A percentile compares a stretch with the other conserved stretches of the same genome.
phyloP scores from a whole-genome alignment of 2,888 invertebrate genomes.

The Archips crataeganus region DNA sequence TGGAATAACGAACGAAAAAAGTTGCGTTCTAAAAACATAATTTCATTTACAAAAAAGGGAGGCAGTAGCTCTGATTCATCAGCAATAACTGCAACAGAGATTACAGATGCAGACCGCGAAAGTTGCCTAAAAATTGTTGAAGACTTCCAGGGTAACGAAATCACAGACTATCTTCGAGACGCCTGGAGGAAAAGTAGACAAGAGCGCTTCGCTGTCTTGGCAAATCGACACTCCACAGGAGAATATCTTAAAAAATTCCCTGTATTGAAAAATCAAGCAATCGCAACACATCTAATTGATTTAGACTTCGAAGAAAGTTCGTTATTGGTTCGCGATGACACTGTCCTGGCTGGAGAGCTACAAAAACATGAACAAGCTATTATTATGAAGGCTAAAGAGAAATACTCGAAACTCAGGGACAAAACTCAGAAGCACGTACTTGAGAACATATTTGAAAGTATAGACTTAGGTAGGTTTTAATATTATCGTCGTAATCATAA shows the following conservation, averaged over 20 bases:
- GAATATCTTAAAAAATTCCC: neutral
- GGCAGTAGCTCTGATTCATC: conserved; percentile 3
- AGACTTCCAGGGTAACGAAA: neutral
- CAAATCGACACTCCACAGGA: neutral
- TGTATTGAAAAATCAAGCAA: conserved; percentile 1
- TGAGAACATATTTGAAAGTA: no score
- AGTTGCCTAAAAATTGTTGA: conserved; percentile 2
- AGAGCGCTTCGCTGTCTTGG: neutral
- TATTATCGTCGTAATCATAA: no score
- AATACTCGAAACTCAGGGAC: neutral
- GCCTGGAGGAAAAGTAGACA: neutral
- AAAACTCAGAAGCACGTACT: neutral
- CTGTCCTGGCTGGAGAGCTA: neutral
- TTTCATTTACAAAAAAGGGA: neutral
- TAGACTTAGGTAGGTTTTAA: no score
- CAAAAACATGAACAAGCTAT: conserved; percentile 2
- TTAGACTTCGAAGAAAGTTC: conserved; percentile 1
- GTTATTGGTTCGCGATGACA: neutral
- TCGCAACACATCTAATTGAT: neutral
- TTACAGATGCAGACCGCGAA: conserved; percentile 5
- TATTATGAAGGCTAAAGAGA: neutral
- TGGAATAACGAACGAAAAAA: conserved; percentile 7
- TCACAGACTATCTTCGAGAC: neutral
- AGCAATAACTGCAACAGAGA: neutral
- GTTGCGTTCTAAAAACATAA: conserved; percentile 4